phyloP scores from a whole-genome alignment of 1,140 invertebrate species.

The Ceratina calcarata region DNA sequence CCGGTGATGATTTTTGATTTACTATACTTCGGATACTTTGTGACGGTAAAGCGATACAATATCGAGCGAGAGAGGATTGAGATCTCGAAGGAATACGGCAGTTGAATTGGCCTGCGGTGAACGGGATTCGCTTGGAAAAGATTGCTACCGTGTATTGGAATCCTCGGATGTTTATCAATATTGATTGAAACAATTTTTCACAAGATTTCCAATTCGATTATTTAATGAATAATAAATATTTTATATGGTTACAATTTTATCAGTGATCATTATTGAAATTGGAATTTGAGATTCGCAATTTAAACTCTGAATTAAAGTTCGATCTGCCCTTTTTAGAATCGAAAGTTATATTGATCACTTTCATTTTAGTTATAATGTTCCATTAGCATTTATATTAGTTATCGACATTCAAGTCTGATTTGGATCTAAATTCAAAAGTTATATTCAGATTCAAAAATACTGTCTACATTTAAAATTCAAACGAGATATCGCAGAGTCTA shows the following conservation, averaged over 20 bases:
- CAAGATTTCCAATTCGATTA: no score
- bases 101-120: not conserved
- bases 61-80: not conserved
- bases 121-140: not conserved
- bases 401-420: not conserved
- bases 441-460: not conserved
- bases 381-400: not conserved
- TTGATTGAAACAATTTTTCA: not conserved
- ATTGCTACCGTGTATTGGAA: not conserved
- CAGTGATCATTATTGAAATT: no score
- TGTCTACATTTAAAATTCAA: not conserved
- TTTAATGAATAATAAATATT: no score
- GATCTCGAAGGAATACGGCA: not conserved
- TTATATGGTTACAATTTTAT: no score
- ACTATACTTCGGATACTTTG: conserved; percentile 1
- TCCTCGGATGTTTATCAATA: not conserved
- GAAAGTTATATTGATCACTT: no score
- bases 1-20: conserved; percentile 20
- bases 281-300: no score
- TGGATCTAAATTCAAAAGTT: not conserved
- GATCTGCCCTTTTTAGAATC: no score
- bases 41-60: not conserved
- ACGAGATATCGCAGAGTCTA: no score
- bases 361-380: not conserved
- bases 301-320: no score